These are phyloP conservation scores for Tyrophagus putrescentiae DNA, from an alignment of 1,140 invertebrate species.

Conservation along the genomic window DNA sequence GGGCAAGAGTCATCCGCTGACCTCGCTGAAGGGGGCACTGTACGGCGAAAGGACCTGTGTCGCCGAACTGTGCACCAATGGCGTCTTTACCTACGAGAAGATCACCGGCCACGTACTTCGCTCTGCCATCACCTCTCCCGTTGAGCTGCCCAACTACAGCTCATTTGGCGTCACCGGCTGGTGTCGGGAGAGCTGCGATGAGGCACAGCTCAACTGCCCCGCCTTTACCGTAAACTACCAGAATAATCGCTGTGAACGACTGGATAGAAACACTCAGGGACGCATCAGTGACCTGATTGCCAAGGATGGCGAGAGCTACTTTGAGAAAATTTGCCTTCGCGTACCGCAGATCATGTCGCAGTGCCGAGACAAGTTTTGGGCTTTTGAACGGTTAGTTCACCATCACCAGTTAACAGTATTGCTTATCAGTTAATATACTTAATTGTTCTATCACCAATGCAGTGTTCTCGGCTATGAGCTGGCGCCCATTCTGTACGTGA, in stretches of 20 bases:
- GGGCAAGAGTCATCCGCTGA: conserved; percentile 22
- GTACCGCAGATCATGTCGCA: conserved; percentile 29
- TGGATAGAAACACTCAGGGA: conserved; percentile 40
- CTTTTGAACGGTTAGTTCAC: conserved; percentile 39
- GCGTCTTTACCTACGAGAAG: conserved; percentile 40
- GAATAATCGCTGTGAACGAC: conserved; percentile 35
- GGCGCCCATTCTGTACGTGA: conserved; percentile 31
- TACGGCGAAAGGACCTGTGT: conserved; percentile 38
- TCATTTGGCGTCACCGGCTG: conserved; percentile 35
- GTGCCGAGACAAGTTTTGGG: conserved; percentile 37
- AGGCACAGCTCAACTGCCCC: conserved; percentile 36
- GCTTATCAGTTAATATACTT: background rate
- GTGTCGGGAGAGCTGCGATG: conserved; percentile 32
- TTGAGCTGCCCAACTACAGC: conserved; percentile 30
- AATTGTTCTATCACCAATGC: background rate
- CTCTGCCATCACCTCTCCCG: conserved; percentile 34
- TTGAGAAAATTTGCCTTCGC: conserved; percentile 39
- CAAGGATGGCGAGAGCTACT: conserved; percentile 36
- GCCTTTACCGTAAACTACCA: conserved; percentile 38
- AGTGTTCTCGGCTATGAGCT: conserved; percentile 35
- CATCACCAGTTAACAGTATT: conserved; percentile 1
- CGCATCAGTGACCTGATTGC: conserved; percentile 34
- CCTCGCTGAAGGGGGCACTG: conserved; percentile 27
- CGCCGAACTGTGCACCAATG: conserved; percentile 33
- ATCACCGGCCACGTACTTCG: conserved; percentile 37